Evolutionary conservation across 64 coral and sea anemone species (phyloP).

Genomic region (Acropora yongei): DNA sequence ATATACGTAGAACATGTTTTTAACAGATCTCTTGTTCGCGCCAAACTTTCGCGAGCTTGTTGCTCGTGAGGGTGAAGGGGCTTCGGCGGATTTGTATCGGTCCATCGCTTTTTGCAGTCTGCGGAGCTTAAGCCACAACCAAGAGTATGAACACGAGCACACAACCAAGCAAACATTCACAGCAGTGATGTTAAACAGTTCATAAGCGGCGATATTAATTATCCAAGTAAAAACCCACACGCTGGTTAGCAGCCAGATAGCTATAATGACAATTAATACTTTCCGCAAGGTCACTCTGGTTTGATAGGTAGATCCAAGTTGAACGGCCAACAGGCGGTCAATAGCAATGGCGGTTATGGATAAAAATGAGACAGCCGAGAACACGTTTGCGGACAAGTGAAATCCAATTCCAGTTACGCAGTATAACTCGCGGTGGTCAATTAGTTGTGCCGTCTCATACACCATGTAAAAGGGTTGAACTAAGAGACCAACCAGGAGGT

Average conservation of each 20-base stretch:
- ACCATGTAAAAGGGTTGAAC: constrained; percentile 72
- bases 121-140: background rate
- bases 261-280: background rate
- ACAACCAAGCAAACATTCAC: constrained; percentile 55
- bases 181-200: constrained; percentile 31
- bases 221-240: constrained; percentile 20
- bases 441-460: constrained; percentile 40
- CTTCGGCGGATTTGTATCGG: background rate
- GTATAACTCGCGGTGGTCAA: background rate
- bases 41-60: background rate
- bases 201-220: background rate
- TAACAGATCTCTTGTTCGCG: constrained; percentile 38
- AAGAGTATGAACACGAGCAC: background rate
- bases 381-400: constrained; percentile 50
- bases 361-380: constrained; percentile 72
- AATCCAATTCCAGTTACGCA: constrained; percentile 58
- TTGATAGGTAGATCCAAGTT: constrained; percentile 39
- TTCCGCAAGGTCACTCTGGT: constrained; percentile 19
- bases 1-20: constrained; percentile 56
- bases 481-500: constrained; percentile 49
- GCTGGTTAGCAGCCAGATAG: constrained; percentile 38
- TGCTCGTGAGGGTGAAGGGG: no score
- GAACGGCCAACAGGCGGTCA: constrained; percentile 69
- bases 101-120: background rate
- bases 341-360: constrained; percentile 56